Percentiles rank a stretch among this genome's conserved stretches.
phyloP scores from a whole-genome alignment of 2,888 invertebrate genomes.

The Aphelenchoides bicaudatus region DNA sequence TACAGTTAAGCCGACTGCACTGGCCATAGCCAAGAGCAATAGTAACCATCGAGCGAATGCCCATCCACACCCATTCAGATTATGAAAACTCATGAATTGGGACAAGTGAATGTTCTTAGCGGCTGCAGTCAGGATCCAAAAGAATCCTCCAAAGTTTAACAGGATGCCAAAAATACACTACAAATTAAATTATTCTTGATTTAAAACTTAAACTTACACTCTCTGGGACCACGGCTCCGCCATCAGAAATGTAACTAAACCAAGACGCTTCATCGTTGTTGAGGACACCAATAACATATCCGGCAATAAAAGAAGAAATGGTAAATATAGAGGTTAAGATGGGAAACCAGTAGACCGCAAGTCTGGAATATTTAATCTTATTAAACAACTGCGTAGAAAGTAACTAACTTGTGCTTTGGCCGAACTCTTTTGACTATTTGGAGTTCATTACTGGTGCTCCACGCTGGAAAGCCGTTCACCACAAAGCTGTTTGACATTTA shows the following conservation, averaged over 20 bases:
- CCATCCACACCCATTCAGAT: background rate
- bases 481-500: no score
- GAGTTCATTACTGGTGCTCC: no score
- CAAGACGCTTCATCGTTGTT: constrained; percentile 2
- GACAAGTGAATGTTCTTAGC: constrained; percentile 6
- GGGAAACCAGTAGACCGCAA: no score
- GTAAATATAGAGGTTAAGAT: background rate
- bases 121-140: background rate
- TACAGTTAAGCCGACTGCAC: constrained; percentile 8
- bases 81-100: constrained; percentile 15
- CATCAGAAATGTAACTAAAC: constrained; percentile 6
- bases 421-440: no score
- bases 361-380: no score
- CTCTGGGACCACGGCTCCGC: background rate
- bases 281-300: constrained; percentile 1
- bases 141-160: no score
- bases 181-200: no score
- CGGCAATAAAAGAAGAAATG: background rate
- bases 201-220: no score
- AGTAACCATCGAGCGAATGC: background rate
- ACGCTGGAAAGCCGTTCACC: no score
- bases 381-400: no score
- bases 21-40: background rate
- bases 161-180: no score
- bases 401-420: no score